Percentiles rank a stretch among this genome's conserved stretches.
Conservation (phyloP, 2,888 invertebrate species). For the Agrochola lychnidis region DNA sequence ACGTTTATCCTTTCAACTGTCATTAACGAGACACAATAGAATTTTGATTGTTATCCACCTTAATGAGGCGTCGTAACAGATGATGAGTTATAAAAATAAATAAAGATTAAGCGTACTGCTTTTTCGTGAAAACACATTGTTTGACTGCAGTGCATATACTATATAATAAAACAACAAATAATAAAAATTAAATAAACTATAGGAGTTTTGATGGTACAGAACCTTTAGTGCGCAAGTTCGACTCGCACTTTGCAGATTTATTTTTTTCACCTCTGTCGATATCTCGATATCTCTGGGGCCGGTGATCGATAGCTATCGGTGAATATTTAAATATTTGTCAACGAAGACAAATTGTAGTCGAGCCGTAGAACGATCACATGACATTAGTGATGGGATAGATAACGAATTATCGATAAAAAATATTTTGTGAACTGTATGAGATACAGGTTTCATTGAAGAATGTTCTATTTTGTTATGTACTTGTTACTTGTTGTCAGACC, state of each 20-base stretch:
- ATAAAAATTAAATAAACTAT: background rate
- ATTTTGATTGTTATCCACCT: too few species aligned
- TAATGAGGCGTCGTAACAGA: too few species aligned
- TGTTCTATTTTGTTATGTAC: background rate
- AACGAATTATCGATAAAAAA: conserved; percentile 36
- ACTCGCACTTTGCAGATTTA: background rate
- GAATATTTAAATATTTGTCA: conserved; percentile 80
- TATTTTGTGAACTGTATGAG: background rate
- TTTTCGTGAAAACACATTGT: too few species aligned
- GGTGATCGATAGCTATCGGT: conserved; percentile 75
- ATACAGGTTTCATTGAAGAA: background rate
- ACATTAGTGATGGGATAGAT: conserved; percentile 54
- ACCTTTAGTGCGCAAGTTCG: background rate
- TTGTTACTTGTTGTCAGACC: too few species aligned
- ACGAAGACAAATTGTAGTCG: conserved; percentile 73
- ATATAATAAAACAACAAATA: too few species aligned
- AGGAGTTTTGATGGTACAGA: background rate
- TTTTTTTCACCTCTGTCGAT: conserved; percentile 54
- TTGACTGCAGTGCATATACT: too few species aligned
- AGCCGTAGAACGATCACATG: conserved; percentile 54
- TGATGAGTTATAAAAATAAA: too few species aligned
- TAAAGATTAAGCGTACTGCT: too few species aligned
- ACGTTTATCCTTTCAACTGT: too few species aligned
- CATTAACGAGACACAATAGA: too few species aligned
- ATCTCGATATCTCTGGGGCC: conserved; percentile 59